A percentile compares a stretch with the other conserved stretches of the same genome.
These are phyloP conservation scores for Hesperophylax magnus DNA, from an alignment of 1,140 invertebrate species.

Conservation along the genomic window DNA sequence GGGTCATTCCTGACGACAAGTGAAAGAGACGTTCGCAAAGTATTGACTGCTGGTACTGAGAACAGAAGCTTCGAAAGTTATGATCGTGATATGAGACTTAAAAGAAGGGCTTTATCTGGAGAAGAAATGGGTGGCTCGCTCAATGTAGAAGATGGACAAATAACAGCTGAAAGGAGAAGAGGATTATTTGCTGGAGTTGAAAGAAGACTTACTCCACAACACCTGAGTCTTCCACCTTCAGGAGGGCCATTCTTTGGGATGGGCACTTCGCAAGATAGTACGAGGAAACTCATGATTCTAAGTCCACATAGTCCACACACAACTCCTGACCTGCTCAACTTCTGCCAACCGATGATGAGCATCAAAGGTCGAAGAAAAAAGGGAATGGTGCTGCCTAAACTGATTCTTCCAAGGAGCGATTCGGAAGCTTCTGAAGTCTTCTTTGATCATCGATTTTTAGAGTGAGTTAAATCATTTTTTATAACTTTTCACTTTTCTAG, in stretches of 20 bases:
- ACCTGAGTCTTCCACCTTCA: conserved; percentile 79
- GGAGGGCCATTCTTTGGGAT: conserved; percentile 69
- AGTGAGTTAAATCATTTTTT: conserved; percentile 68
- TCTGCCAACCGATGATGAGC: conserved; percentile 70
- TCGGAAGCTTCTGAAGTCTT: conserved; percentile 76
- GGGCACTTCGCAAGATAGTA: conserved; percentile 70
- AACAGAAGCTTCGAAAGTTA: conserved; percentile 73
- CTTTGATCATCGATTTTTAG: conserved; percentile 73
- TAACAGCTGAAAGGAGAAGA: conserved; percentile 74
- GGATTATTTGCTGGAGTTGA: conserved; percentile 78
- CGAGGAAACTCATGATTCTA: conserved; percentile 78
- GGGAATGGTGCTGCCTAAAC: conserved; percentile 81
- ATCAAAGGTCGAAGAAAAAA: conserved; percentile 79
- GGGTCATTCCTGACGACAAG: conserved; percentile 75
- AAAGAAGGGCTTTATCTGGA: conserved; percentile 73
- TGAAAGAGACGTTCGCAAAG: conserved; percentile 75
- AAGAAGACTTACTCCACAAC: conserved; percentile 73
- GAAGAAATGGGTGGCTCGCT: conserved; percentile 69
- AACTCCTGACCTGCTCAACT: conserved; percentile 73
- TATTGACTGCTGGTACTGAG: conserved; percentile 67
- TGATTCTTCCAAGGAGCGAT: conserved; percentile 81
- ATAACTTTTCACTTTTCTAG: too few relatives aligned
- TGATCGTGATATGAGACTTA: conserved; percentile 72
- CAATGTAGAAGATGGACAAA: conserved; percentile 61
- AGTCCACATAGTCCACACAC: conserved; percentile 81